A percentile compares a stretch with the other conserved stretches of the same genome.
These are phyloP conservation scores for Paradisaea rubra DNA, from an alignment of 2,113 vertebrate genomes.

Conservation along the genomic window DNA sequence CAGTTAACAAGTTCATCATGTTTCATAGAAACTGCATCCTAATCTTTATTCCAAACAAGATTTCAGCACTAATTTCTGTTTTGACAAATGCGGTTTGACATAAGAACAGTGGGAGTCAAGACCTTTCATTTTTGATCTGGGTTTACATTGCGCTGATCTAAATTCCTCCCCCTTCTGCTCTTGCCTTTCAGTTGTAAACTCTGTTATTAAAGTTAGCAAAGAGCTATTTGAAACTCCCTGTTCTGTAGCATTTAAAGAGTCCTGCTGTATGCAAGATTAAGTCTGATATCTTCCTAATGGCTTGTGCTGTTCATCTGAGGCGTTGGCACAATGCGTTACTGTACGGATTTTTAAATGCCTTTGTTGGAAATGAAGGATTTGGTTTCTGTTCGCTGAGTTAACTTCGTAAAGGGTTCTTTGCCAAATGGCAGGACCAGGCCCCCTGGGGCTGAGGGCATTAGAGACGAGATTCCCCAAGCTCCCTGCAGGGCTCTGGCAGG, in stretches of 20 bases:
- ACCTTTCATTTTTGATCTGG: constrained; percentile 57
- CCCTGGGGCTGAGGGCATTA: neutral
- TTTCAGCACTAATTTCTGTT: constrained; percentile 55
- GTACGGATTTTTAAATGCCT: neutral
- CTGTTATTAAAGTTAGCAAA: constrained; percentile 31
- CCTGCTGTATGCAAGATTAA: constrained; percentile 39
- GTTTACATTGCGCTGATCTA: constrained; percentile 43
- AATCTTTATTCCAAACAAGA: constrained; percentile 46
- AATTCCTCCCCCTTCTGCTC: constrained; percentile 44
- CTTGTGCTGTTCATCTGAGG: constrained; percentile 10
- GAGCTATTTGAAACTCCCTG: constrained; percentile 40
- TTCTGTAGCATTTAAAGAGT: neutral
- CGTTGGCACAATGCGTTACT: neutral
- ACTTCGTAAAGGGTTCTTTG: neutral
- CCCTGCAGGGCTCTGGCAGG: neutral
- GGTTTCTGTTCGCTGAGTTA: neutral
- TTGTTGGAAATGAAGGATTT: neutral
- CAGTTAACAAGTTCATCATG: neutral
- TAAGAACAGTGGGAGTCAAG: constrained; percentile 48
- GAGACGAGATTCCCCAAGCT: neutral
- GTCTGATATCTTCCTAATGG: constrained; percentile 58
- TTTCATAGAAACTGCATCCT: neutral
- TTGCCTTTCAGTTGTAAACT: constrained; percentile 40
- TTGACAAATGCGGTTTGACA: constrained; percentile 51
- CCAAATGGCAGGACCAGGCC: neutral